Evolutionary conservation across 1,140 invertebrate species (phyloP).

Genomic region (Helicoverpa zea): DNA sequence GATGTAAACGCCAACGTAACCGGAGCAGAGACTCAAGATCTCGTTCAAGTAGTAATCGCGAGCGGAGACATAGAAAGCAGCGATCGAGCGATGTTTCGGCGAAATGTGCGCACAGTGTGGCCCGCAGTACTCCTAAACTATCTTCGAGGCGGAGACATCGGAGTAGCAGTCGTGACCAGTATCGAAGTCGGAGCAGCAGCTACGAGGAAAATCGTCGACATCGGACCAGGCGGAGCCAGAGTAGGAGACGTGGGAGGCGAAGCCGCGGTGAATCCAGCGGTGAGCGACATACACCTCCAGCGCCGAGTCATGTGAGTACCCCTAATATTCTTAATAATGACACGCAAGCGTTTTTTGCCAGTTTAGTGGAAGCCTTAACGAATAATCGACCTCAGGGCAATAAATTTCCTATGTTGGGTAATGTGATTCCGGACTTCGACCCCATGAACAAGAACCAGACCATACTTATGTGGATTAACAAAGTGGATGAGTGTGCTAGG

Average conservation of each 20-base stretch:
- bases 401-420: slow-evolving; percentile 54
- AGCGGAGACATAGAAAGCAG: not conserved
- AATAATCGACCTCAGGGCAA: slow-evolving; percentile 32
- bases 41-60: not conserved
- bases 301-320: not conserved
- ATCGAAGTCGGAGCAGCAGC: slow-evolving; percentile 9
- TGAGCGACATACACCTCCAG: not conserved
- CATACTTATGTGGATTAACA: slow-evolving; percentile 49
- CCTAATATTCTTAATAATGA: not conserved
- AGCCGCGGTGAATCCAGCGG: not conserved
- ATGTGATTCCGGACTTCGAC: slow-evolving; percentile 62
- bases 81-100: not conserved
- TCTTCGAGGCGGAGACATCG: not conserved
- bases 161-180: not conserved
- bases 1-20: not conserved
- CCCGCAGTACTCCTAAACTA: not conserved
- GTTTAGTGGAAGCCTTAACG: not conserved
- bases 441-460: slow-evolving; percentile 54
- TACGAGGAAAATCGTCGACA: not conserved
- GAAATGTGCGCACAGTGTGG: not conserved
- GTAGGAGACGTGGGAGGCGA: not conserved
- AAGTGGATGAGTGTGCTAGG: slow-evolving; percentile 51
- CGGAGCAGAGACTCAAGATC: not conserved
- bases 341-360: not conserved
- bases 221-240: not conserved